Evolutionary conservation across 2,888 invertebrate genomes (phyloP).

Genomic region (Lasioglossum pauxillum): DNA sequence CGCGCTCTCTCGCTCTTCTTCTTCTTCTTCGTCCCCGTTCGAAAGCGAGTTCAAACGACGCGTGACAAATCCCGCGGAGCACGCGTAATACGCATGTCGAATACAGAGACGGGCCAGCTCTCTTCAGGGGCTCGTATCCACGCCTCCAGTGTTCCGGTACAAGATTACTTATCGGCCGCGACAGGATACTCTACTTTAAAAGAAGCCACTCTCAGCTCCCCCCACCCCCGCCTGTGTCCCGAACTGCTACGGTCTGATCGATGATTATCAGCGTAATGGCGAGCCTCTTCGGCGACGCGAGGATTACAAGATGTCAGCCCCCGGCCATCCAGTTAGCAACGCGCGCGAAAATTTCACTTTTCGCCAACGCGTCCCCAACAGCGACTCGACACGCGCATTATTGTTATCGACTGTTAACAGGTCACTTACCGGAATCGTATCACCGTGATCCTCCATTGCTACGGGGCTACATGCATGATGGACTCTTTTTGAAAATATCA

Average conservation of each 20-base stretch:
- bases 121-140: constrained; percentile 71
- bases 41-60: constrained; percentile 46
- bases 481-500: no score
- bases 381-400: not conserved
- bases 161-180: constrained; percentile 76
- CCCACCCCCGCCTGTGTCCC: not conserved
- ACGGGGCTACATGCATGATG: not conserved
- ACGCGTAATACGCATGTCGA: constrained; percentile 67
- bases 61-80: constrained; percentile 63
- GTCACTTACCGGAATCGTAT: not conserved
- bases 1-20: not conserved
- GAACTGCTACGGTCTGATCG: not conserved
- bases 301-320: constrained; percentile 4
- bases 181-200: constrained; percentile 76
- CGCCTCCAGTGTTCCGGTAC: constrained; percentile 74
- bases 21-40: not conserved
- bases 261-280: constrained; percentile 32
- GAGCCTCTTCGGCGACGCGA: not conserved
- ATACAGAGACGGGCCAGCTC: constrained; percentile 59
- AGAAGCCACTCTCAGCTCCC: constrained; percentile 55
- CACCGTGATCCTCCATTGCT: not conserved
- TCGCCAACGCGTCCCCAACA: not conserved
- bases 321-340: not conserved
- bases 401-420: not conserved
- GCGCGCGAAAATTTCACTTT: not conserved